Evolutionary conservation across 2,888 invertebrate species (phyloP).

Genomic region (Thysanoteuthis rhombus): DNA sequence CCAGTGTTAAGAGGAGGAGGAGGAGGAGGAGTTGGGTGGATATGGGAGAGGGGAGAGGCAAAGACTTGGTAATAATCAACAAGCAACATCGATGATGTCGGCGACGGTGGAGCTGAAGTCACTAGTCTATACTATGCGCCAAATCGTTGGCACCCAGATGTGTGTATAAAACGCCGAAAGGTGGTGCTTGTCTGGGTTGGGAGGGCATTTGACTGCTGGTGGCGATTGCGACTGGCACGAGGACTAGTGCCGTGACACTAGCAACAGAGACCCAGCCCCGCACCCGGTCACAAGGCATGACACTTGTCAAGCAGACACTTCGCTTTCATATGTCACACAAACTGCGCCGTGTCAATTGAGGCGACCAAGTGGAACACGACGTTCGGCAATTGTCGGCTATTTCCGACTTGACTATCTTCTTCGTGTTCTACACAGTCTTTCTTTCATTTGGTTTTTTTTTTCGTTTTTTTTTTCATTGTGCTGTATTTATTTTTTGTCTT

Average conservation of each 20-base stretch:
- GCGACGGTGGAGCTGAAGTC: not conserved
- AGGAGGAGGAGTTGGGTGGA: not conserved
- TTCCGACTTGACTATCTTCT: not conserved
- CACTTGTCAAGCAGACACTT: not conserved
- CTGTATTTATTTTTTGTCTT: not conserved
- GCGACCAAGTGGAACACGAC: slow-evolving; percentile 12
- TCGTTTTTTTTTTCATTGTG: not conserved
- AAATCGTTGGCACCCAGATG: not conserved
- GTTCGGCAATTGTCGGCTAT: not conserved
- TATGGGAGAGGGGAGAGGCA: too few species aligned
- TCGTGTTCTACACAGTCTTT: not conserved
- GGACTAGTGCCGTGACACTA: not conserved
- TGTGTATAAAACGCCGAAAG: not conserved
- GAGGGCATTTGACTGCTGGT: not conserved
- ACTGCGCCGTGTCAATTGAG: slow-evolving; percentile 12
- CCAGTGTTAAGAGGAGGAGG: not conserved
- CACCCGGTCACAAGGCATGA: not conserved
- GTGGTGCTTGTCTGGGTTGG: not conserved
- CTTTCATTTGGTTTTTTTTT: not conserved
- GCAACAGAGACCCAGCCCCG: not conserved
- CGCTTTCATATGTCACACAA: slow-evolving; percentile 12
- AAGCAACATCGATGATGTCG: not conserved
- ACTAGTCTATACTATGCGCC: not conserved
- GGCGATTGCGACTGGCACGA: not conserved
- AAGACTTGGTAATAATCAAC: too few species aligned